phyloP scores from a whole-genome alignment of 35 echinoderm and acorn worm species.

The Antedon bifida region DNA sequence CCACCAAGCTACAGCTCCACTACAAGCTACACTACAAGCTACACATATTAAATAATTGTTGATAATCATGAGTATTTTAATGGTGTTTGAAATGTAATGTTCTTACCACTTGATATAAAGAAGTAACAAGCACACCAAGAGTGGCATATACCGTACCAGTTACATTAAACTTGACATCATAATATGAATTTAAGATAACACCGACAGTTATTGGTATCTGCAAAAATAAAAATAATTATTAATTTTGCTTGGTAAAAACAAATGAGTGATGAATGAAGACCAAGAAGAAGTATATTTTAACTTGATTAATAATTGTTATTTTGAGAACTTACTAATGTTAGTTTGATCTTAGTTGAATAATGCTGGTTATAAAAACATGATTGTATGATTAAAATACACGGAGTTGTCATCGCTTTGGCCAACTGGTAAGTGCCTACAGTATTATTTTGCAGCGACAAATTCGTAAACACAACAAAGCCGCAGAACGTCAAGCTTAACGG shows the following conservation, averaged over 20 bases:
- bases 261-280: not conserved
- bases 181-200: constrained; percentile 86
- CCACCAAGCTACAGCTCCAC: too few relatives aligned
- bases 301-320: not conserved
- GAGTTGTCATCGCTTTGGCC: constrained; percentile 95
- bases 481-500: constrained; percentile 93
- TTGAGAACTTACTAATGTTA: constrained; percentile 61
- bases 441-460: constrained; percentile 88
- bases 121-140: constrained; percentile 70
- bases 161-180: constrained; percentile 84
- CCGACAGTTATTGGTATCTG: constrained; percentile 92
- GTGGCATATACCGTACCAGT: constrained; percentile 71
- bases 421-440: constrained; percentile 94
- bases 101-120: constrained; percentile 96
- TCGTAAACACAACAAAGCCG: constrained; percentile 94
- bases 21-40: too few relatives aligned
- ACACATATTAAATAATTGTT: too few relatives aligned
- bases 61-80: too few relatives aligned
- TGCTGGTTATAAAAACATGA: constrained; percentile 54
- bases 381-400: constrained; percentile 85
- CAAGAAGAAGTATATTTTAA: not conserved
- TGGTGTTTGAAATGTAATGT: not conserved
- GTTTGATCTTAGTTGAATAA: constrained; percentile 70
- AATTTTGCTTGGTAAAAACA: not conserved
- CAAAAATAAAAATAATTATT: constrained; percentile 8